These are phyloP conservation scores for Mythimna pallens DNA, from an alignment of 2,888 invertebrate genomes.

Conservation along the genomic window DNA sequence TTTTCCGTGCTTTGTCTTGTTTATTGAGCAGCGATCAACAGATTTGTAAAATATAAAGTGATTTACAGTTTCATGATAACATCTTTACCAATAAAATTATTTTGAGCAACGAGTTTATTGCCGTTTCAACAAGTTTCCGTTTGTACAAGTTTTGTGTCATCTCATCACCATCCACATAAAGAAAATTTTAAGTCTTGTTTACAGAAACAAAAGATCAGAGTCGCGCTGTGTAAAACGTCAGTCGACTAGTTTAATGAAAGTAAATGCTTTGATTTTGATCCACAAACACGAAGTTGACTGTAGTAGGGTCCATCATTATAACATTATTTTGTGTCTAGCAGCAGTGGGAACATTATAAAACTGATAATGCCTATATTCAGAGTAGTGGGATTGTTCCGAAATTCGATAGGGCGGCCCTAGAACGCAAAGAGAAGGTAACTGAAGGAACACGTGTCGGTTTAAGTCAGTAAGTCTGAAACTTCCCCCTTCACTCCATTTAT, in stretches of 20 bases:
- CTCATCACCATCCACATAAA: background rate
- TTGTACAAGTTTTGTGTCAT: background rate
- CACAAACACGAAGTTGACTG: background rate
- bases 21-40: slow-evolving; percentile 35
- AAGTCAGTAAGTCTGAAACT: no score
- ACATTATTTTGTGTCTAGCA: background rate
- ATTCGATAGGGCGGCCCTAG: no score
- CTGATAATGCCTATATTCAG: no score
- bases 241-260: slow-evolving; percentile 2
- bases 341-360: no score
- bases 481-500: no score
- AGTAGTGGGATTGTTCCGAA: no score
- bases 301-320: background rate
- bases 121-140: background rate
- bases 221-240: slow-evolving; percentile 7
- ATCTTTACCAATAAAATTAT: slow-evolving; percentile 5
- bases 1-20: slow-evolving; percentile 31
- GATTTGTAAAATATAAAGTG: slow-evolving; percentile 19
- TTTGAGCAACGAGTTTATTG: slow-evolving; percentile 16
- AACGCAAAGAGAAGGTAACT: no score
- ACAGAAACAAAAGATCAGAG: slow-evolving; percentile 9
- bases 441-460: no score
- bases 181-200: slow-evolving; percentile 29
- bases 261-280: slow-evolving; percentile 7
- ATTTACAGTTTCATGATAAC: slow-evolving; percentile 33